Conservation (phyloP, 2,797 vertebrate species). For the Numenius phaeopus region DNA sequence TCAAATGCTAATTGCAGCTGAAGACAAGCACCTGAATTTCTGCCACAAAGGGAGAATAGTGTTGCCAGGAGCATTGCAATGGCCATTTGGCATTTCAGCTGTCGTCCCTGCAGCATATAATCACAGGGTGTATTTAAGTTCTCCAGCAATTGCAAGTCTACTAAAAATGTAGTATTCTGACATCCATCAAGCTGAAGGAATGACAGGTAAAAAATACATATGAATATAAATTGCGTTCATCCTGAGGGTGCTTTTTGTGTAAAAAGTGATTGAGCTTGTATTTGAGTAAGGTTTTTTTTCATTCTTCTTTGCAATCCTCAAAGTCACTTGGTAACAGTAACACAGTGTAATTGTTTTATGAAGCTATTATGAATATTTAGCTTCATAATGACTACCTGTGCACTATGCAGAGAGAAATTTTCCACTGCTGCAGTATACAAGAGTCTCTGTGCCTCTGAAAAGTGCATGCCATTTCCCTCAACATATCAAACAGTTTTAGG, state of each 20-base stretch:
- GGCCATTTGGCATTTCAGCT: slow-evolving; percentile 47
- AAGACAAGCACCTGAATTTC: slow-evolving; percentile 55
- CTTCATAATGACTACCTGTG: slow-evolving; percentile 1
- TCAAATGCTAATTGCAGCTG: slow-evolving; percentile 57
- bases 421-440: background rate
- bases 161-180: slow-evolving; percentile 59
- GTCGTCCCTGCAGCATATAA: slow-evolving; percentile 38
- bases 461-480: background rate
- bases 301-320: background rate
- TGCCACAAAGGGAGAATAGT: slow-evolving; percentile 36
- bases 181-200: slow-evolving; percentile 51
- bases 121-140: slow-evolving; percentile 62
- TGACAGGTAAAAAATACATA: slow-evolving; percentile 62
- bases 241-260: slow-evolving; percentile 32
- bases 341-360: slow-evolving; percentile 20
- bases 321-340: slow-evolving; percentile 27
- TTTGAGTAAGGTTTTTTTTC: background rate
- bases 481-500: background rate
- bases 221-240: slow-evolving; percentile 46
- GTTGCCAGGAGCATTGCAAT: background rate
- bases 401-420: background rate
- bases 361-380: slow-evolving; percentile 23
- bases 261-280: slow-evolving; percentile 43
- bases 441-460: background rate
- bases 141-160: slow-evolving; percentile 55